These are phyloP conservation scores for Drosophila seguyi DNA, from an alignment of 1,140 invertebrate genomes.

Conservation along the genomic window DNA sequence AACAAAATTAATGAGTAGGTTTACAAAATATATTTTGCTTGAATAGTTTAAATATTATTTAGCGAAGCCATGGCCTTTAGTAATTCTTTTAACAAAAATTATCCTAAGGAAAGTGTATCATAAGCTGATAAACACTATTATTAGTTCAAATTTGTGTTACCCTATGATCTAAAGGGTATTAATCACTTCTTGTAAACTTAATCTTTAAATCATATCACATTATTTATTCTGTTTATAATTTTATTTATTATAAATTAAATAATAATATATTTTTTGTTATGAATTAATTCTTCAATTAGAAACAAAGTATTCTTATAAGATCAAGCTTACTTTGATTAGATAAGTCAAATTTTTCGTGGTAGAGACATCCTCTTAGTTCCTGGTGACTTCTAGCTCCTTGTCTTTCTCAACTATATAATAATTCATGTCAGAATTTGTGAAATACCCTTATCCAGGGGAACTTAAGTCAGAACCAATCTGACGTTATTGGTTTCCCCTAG, in stretches of 20 bases:
- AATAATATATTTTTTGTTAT: no score
- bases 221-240: no score
- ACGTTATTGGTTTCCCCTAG: conserved; percentile 44
- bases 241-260: no score
- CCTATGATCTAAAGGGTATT: no score
- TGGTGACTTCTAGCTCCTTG: neutral
- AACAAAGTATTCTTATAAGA: neutral
- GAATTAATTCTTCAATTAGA: no score
- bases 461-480: conserved; percentile 27
- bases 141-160: neutral
- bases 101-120: no score
- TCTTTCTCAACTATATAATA: neutral
- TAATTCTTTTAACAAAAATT: no score
- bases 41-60: neutral
- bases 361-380: neutral
- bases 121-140: no score
- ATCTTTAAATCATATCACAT: neutral
- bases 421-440: conserved; percentile 9
- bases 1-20: conserved; percentile 54
- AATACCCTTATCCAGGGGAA: neutral
- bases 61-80: neutral
- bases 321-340: neutral
- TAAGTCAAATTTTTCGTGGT: neutral
- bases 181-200: no score
- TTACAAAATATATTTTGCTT: neutral